Percentiles rank a stretch among this genome's conserved stretches.
Evolutionary conservation across 2,113 vertebrate genomes (phyloP).

Genomic region (Pyrgilauda ruficollis): DNA sequence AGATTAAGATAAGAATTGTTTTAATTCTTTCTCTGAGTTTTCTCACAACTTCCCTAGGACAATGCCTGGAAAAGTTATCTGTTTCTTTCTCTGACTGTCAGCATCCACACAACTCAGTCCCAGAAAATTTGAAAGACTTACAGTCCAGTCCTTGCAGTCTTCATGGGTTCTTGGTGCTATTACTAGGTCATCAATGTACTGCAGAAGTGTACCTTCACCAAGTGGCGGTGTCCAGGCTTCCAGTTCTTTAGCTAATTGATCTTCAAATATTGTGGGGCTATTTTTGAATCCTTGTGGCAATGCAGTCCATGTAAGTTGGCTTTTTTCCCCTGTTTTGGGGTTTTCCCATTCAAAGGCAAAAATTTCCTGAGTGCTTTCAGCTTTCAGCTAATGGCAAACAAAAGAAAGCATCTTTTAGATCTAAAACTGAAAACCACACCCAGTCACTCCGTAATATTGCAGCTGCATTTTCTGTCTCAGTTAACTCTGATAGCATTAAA

Average conservation of each 20-base stretch:
- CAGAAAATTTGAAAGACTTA: not conserved
- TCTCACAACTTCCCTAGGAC: no score
- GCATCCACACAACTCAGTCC: not conserved
- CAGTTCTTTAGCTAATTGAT: not conserved
- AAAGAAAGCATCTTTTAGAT: not conserved
- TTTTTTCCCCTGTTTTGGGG: not conserved
- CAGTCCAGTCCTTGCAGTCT: not conserved
- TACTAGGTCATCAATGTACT: not conserved
- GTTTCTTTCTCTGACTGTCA: no score
- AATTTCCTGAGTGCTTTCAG: not conserved
- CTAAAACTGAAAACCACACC: not conserved
- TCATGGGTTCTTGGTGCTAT: not conserved
- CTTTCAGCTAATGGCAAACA: not conserved
- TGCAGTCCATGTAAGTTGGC: not conserved
- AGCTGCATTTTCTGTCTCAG: no score
- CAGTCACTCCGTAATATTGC: not conserved
- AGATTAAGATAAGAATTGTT: no score
- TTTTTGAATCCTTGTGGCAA: no score
- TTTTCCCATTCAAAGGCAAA: not conserved
- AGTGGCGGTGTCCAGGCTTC: not conserved
- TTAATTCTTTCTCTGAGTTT: no score
- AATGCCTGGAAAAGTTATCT: no score
- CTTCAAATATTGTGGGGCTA: not conserved
- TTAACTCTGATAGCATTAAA: no score
- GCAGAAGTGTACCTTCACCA: not conserved